A percentile compares a stretch with the other conserved stretches of the same genome.
phyloP scores from a whole-genome alignment of 2,888 invertebrate genomes.

The Scaptodrosophila latifasciaeformis region DNA sequence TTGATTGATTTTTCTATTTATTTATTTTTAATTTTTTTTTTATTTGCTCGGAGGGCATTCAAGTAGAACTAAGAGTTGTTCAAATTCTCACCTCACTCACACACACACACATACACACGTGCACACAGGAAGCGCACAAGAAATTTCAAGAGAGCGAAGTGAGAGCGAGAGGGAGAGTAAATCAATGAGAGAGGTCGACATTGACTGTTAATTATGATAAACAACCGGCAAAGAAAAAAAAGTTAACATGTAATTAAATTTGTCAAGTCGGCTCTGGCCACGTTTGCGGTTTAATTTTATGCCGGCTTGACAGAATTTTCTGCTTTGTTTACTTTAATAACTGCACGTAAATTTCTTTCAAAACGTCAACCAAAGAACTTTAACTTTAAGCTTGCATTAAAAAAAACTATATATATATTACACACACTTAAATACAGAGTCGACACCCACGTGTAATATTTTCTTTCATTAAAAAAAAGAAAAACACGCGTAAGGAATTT shows the following conservation, averaged over 20 bases:
- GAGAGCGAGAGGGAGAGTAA: not conserved
- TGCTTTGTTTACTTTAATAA: conserved; percentile 12
- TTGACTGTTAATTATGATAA: conserved; percentile 1
- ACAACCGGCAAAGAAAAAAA: not conserved
- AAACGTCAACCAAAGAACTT: conserved; percentile 41
- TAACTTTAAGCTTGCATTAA: too few species aligned
- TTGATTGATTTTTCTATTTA: conserved; percentile 6
- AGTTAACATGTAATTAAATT: not conserved
- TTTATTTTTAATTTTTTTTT: conserved; percentile 1
- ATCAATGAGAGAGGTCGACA: conserved; percentile 6
- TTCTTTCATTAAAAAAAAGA: too few species aligned
- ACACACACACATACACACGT: too few species aligned
- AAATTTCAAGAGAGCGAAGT: not conserved
- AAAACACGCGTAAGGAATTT: conserved; percentile 14
- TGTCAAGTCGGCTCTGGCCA: not conserved
- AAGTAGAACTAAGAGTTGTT: too few species aligned
- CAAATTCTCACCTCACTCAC: too few species aligned
- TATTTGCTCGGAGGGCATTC: not conserved
- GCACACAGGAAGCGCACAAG: too few species aligned
- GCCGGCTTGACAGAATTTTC: not conserved
- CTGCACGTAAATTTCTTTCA: conserved; percentile 44
- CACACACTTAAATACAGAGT: conserved; percentile 2
- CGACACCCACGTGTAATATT: conserved; percentile 19
- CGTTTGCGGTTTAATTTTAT: too few species aligned
- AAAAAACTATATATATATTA: not conserved